Percentiles rank a stretch among this genome's conserved stretches.
Conservation (phyloP, 2,113 vertebrate species). For the Dipodomys stephensi region DNA sequence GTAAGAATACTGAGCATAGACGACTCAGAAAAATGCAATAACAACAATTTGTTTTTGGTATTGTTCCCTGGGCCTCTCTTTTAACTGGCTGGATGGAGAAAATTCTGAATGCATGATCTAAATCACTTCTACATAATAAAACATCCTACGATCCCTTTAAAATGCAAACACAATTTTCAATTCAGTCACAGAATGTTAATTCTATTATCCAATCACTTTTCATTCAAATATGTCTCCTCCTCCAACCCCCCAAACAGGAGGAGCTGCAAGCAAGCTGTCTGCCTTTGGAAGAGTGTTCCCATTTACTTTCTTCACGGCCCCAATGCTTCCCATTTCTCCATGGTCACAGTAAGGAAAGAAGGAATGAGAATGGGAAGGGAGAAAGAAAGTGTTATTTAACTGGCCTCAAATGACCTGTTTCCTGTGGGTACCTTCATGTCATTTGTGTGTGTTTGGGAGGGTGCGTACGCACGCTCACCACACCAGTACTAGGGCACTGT, state of each 20-base stretch:
- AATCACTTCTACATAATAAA: slow-evolving; percentile 17
- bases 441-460: neutral
- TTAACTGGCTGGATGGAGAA: neutral
- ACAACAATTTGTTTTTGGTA: neutral
- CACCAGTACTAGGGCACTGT: too few relatives aligned
- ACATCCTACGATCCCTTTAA: neutral
- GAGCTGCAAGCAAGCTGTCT: neutral
- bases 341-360: neutral
- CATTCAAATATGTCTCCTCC: neutral
- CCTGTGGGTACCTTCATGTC: neutral
- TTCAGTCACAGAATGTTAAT: slow-evolving; percentile 26
- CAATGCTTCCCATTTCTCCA: neutral
- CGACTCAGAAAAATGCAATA: neutral
- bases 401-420: neutral
- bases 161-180: slow-evolving; percentile 20
- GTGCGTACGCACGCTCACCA: too few relatives aligned
- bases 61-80: slow-evolving; percentile 27
- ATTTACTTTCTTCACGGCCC: neutral
- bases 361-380: neutral
- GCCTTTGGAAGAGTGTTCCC: neutral
- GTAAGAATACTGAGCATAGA: neutral
- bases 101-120: neutral
- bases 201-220: slow-evolving; percentile 20
- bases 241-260: neutral
- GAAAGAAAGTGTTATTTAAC: slow-evolving; percentile 12